Conservation (phyloP, 2,113 vertebrate species). For the Erythrocercus mccallii region DNA sequence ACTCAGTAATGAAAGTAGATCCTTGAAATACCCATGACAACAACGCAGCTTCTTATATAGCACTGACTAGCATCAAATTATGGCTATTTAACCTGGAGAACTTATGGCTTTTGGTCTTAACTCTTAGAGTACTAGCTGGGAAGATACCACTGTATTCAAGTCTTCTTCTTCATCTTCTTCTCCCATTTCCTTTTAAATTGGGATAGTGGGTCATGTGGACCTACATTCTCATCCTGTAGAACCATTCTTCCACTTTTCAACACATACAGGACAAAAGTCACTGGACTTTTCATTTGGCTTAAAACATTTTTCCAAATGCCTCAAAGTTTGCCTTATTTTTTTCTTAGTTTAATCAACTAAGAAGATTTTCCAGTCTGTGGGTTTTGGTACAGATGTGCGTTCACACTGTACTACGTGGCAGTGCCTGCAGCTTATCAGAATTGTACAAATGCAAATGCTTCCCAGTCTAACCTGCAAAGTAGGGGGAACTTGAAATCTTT, state of each 20-base stretch:
- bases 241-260: background rate
- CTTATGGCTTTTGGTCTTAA: background rate
- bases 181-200: background rate
- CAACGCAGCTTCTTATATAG: background rate
- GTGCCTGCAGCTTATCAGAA: background rate
- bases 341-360: background rate
- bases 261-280: background rate
- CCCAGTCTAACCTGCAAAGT: background rate
- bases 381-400: fast-evolving
- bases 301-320: background rate
- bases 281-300: background rate
- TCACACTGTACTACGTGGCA: background rate
- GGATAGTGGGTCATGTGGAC: background rate
- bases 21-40: background rate
- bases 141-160: background rate
- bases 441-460: background rate
- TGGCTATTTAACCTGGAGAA: background rate
- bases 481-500: background rate
- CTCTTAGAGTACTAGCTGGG: background rate
- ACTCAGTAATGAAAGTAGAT: background rate
- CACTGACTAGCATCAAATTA: background rate
- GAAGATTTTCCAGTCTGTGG: background rate
- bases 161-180: background rate
- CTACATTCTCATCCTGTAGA: background rate
- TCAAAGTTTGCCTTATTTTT: background rate